Evolutionary conservation across 2,797 vertebrate species (phyloP), one percentile per base, ranked within the genome.

Genomic region (Hypotaenidia okinawae): DNA sequence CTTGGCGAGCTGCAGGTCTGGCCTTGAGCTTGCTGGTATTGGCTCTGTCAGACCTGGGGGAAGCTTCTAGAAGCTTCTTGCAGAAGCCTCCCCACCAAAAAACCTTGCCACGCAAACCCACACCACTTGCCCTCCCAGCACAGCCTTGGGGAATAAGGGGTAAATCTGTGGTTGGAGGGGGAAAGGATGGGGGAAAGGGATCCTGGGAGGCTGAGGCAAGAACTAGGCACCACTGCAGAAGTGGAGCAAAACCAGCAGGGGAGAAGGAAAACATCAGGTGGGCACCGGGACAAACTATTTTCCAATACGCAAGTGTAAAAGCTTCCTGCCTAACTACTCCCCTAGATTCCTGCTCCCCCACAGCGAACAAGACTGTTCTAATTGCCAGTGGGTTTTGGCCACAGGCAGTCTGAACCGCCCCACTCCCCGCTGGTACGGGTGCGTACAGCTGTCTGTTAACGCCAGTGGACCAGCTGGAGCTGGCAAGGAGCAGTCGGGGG

Each of bases 351-450:
- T 84, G 64, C 54, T 90, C 86, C 68, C 75, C 78, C 13, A 2
- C 68, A 23, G 64, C 9, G 32, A 89, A 93, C n/a, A 85, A 75
- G 47, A 69, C 45, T 49, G 59, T 25, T 86, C 52, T 80, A 61
- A 63, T 68, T 80, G 78, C 69, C 78, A 87, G 77, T 25, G 41
- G 62, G 41, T 83, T 96, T 54, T 74, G 61, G 84, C 78, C 73
- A 39, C 0, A 0, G 64, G 79, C 3, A 0, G 81, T 55, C 72
- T 74, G 55, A 73, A 4, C 21, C 5, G 1, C 57, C 22, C 73
- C 0, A 2, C 52, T 85, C 5, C 5, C 47, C 1, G 0, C 51
- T 51, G 51, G 21, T 70, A 55, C 0, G 1, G 59, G 62, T 11
- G 2, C 49, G 19, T 10, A 57, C 54, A 64, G 58, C 62, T 4